These are phyloP conservation scores for Meliscaeva auricollis DNA, from an alignment of 2,888 invertebrate species.

Conservation along the genomic window DNA sequence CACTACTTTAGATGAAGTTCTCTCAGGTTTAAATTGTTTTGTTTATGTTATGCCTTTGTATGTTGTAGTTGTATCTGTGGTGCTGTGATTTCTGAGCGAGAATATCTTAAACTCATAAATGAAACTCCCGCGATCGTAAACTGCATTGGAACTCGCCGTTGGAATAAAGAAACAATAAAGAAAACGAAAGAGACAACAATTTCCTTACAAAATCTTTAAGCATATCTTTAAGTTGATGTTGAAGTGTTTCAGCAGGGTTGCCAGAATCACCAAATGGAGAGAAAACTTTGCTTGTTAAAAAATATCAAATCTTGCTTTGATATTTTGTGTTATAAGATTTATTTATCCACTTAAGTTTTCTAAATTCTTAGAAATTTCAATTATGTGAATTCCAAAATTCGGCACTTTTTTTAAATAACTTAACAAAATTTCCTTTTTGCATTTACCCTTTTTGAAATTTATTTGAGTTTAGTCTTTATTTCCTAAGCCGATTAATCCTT, in stretches of 20 bases:
- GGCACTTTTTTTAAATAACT: too few relatives aligned
- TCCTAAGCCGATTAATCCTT: too few relatives aligned
- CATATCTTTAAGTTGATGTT: conserved; percentile 28
- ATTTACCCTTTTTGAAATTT: too few relatives aligned
- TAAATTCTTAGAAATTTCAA: too few relatives aligned
- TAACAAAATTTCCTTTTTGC: too few relatives aligned
- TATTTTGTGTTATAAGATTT: too few relatives aligned
- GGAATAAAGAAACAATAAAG: conserved; percentile 33
- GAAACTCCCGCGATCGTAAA: conserved; percentile 60
- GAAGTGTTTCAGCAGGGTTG: conserved; percentile 30
- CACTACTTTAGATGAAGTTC: conserved; percentile 16
- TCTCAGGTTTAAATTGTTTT: conserved; percentile 13
- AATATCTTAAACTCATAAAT: conserved; percentile 42
- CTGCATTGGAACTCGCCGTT: conserved; percentile 67
- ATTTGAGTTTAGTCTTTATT: too few relatives aligned
- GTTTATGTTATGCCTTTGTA: conserved; percentile 24
- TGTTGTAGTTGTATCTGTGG: neutral
- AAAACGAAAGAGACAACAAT: conserved; percentile 56
- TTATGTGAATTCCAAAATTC: too few relatives aligned
- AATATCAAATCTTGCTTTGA: too few relatives aligned
- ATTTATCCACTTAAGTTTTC: too few relatives aligned
- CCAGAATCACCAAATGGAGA: conserved; percentile 11
- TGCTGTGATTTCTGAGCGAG: conserved; percentile 21
- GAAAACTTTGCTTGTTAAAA: neutral
- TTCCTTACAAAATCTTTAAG: conserved; percentile 19